A percentile compares a stretch with the other conserved stretches of the same genome.
These are phyloP conservation scores for Cirrhinus mrigala DNA, from an alignment of 2,797 vertebrate genomes.

Conservation along the genomic window DNA sequence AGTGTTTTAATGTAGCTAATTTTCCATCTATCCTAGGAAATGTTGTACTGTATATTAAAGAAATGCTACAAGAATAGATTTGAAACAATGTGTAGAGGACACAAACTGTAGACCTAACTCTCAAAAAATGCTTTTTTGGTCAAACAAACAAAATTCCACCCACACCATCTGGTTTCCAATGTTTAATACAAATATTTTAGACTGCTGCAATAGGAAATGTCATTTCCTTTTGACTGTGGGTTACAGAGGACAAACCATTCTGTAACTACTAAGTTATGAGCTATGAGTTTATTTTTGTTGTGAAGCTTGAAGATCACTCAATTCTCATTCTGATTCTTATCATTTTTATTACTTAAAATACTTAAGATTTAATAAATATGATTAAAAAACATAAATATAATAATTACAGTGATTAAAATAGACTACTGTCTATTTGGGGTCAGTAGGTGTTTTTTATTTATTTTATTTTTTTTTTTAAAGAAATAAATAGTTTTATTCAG, in stretches of 20 bases:
- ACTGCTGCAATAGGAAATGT: conserved; percentile 6
- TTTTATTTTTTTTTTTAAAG: too few relatives aligned
- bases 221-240: not conserved
- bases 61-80: not conserved
- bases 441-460: not conserved
- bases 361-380: not conserved
- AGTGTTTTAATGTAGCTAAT: conserved; percentile 9
- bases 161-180: not conserved
- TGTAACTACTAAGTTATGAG: not conserved
- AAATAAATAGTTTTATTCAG: not conserved
- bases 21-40: not conserved
- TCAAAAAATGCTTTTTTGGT: not conserved
- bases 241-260: not conserved
- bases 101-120: not conserved
- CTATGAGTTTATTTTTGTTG: not conserved
- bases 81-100: not conserved
- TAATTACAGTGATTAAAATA: not conserved
- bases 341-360: not conserved
- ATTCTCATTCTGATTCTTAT: not conserved
- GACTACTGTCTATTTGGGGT: not conserved
- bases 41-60: not conserved
- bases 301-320: not conserved
- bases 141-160: not conserved
- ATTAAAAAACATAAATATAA: not conserved
- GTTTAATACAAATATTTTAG: not conserved